Conservation (phyloP, 2,113 vertebrate species). For the Crotalus helleri region DNA sequence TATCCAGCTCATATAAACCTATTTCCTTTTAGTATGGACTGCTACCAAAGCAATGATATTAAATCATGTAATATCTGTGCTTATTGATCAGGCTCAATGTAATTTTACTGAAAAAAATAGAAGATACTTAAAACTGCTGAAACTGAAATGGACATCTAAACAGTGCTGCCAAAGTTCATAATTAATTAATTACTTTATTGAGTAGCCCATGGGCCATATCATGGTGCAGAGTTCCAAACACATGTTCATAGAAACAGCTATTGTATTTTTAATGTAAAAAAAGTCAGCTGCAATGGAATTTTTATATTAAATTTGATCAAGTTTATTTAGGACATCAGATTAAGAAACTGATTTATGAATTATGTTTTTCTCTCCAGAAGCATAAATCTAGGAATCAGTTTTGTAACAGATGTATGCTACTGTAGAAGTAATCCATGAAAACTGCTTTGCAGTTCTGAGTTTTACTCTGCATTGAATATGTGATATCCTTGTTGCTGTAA, state of each 20-base stretch:
- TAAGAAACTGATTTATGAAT: background rate
- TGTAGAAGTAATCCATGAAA: background rate
- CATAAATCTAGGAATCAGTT: background rate
- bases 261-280: background rate
- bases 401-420: background rate
- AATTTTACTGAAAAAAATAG: background rate
- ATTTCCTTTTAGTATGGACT: background rate
- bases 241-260: background rate
- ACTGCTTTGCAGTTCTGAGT: background rate
- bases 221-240: too few species aligned
- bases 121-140: background rate
- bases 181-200: too few species aligned
- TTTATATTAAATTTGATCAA: background rate
- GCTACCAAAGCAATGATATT: background rate
- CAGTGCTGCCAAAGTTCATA: background rate
- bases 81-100: background rate
- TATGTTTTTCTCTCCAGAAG: conserved; percentile 2
- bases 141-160: background rate
- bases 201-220: too few species aligned
- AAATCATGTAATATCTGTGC: background rate
- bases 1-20: background rate
- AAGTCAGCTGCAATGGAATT: background rate
- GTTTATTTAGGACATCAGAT: background rate
- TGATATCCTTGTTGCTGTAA: background rate
- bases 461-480: background rate